Base-by-base conservation (phyloP, 2,888 invertebrate species). In the Chrysolina haemoptera region DNA sequence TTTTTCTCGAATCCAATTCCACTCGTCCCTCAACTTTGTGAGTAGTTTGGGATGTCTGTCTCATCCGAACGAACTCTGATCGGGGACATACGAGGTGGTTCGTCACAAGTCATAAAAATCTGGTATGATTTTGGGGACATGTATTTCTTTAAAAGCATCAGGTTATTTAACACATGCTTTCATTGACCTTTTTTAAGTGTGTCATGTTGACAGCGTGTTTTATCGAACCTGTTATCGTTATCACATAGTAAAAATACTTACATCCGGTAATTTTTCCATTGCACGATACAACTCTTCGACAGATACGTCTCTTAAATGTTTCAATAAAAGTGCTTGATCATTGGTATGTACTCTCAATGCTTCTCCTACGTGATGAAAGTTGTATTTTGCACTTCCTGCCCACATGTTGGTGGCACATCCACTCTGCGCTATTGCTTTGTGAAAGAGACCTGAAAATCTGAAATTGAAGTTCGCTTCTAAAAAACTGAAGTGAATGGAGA, bases 291-390 rank as follows among this genome's bases (percentile, higher is more conserved):
- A 83, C 35, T 80, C 83, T 73, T 85, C 83, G 0, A 85, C 82
- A 62, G 87, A 85, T 8, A 87, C 80, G 5, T 83, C 82, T 20
- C 83, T 84, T n/a, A 90, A 79, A 80, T 87, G 86, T n/a, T 84
- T 82, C 16, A 89, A 81, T 1, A 89, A 82, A 6, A 84, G 82
- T 3, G 82, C 80, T 72, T 89, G 88, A 35, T 83, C 80, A n/a
- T 75, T 83, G 0, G 86, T 87, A 1, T 84, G 80, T 3, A 87
- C 75, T 16, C 79, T 76, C 8, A 73, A 63, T 3, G 88, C 87
- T 4, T 89, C 89, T 50, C 89, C 88, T 78, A 90, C 89, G 70
- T 84, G 84, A 41, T 73, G 46, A 14, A 67, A 62, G 48, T 63
- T 40, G 11, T 68, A 59, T 53, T 68, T 75, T 50, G 65, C 66